These are phyloP conservation scores for cat (Felis catus) DNA, from an alignment of 2,113 vertebrate genomes.

Conservation along the genomic window F.catus_Fca126_mat1.0 CM031412.1:7447501-7448000, in stretches of 20 bases:
- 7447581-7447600: not conserved
- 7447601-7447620: not conserved
- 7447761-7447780: not conserved
- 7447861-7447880: not conserved
- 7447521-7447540: not conserved
- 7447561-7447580: not conserved
- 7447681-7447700: not conserved
- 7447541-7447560: not conserved
- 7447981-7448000: not conserved
- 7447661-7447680: not conserved
- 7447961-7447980: not conserved
- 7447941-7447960: not conserved
- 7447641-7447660: not conserved
- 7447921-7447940: not conserved
- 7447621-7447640: not conserved
- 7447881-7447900: not conserved
- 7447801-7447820: not conserved
- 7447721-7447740: rapidly evolving
- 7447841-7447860: not conserved
- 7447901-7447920: not conserved
- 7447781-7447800: not conserved
- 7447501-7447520: not conserved
- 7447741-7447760: not conserved
- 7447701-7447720: not conserved
- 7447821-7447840: not conserved